Conservation (phyloP, 2,113 vertebrate genomes). For the Hyaena hyaena region DNA sequence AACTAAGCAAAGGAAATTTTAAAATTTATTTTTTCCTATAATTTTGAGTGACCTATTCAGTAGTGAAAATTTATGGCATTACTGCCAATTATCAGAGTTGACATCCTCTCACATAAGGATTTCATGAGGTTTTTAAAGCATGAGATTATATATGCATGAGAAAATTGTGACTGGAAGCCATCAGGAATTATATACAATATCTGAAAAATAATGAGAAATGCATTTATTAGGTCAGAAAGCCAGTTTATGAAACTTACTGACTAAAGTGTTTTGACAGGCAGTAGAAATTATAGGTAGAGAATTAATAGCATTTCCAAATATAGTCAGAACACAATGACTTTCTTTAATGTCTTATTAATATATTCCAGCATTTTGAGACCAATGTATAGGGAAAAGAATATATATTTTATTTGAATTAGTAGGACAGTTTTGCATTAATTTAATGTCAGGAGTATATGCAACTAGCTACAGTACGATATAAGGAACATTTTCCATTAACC, state of each 20-base stretch:
- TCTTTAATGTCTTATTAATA: slow-evolving; percentile 55
- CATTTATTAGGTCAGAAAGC: not conserved
- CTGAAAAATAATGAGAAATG: not conserved
- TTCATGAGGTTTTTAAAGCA: not conserved
- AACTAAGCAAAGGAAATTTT: not conserved
- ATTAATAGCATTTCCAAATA: slow-evolving; percentile 62
- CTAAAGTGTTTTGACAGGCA: slow-evolving; percentile 20
- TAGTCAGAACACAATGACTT: slow-evolving; percentile 24
- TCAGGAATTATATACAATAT: not conserved
- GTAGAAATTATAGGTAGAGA: slow-evolving; percentile 11
- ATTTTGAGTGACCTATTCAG: not conserved
- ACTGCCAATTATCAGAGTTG: not conserved
- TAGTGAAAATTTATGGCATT: not conserved
- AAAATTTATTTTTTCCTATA: not conserved
- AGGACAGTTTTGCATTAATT: not conserved
- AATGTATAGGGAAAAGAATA: slow-evolving; percentile 6
- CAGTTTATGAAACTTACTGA: slow-evolving; percentile 15
- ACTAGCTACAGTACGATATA: not conserved
- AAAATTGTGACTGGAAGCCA: not conserved
- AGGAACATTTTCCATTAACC: slow-evolving; percentile 52
- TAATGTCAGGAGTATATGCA: not conserved
- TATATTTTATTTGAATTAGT: slow-evolving; percentile 34
- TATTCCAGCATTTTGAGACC: slow-evolving; percentile 34
- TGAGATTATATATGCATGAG: not conserved
- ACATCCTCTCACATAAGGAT: not conserved